Evolutionary conservation across 2,888 invertebrate genomes (phyloP), one percentile per base, ranked within the genome.

Genomic region (Coleophora deauratella): DNA sequence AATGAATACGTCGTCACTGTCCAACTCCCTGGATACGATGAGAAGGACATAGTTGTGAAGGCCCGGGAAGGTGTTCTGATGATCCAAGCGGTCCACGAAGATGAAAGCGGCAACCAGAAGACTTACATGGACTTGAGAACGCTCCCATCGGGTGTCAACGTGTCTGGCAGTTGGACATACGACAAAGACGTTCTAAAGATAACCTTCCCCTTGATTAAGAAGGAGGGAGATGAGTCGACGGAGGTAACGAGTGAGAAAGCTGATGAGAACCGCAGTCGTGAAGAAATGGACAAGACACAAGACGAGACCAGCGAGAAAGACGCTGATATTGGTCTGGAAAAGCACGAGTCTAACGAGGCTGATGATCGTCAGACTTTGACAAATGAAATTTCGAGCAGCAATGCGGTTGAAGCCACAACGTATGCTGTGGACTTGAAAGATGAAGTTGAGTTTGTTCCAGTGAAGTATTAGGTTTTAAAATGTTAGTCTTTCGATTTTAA

Each of bases 41-140:
- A 78, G 37, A 71, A 71, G 15, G 81, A 84, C 7, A 72, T 84
- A 9, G 54, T 64, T 0, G 81, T 84, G 8, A 82, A 82, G 41
- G 80, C 78, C 0, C 67, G 66, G 4, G 62, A 64, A 13, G 75
- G 78, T 1, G 37, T 73, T 15, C 43, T 81, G 32, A 75, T 80
- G 76, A 58, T 81, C 27, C 78, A 80, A 47, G 84, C 82, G 1
- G 49, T 56, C 0, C 71, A 68, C 41, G 62, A 59, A 15, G 43
- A 30, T 1, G 38, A 47, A 0, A 57, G 38, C 2, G 59, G 51
- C 0, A 46, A 47, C 1, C 45, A 59, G 40, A 66, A 46, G 11
- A 66, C 49, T 28, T 80, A 74, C 37, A 31, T 78, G 31, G 68
- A 72, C 31, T 42, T 74, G 0, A 66, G 73, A 37, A 64, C 62